Base-by-base conservation (phyloP, 2,113 vertebrate genomes). In the Microtus richardsoni region DNA sequence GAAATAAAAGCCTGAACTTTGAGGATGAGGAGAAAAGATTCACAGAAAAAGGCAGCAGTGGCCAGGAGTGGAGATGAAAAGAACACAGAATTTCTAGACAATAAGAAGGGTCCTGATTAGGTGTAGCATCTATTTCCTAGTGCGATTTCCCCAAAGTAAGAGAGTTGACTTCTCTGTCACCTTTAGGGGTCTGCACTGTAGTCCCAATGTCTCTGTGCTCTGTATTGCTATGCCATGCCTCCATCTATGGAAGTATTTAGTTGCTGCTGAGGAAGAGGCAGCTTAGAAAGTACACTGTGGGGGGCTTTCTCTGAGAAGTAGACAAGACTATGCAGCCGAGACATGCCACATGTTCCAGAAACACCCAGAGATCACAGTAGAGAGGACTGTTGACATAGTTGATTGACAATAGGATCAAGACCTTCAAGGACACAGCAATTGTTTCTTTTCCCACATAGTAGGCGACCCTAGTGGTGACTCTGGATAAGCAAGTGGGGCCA, bases 281-380 rank as follows among this genome's bases (percentile, higher is more conserved):
- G 47, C 2, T 22, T 52, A 74, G 44, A 41, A 77, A 71, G 58
- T 88, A 2, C 7, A 49, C 44, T 33, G 16, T 64, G 78, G 54
- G 95, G 26, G 52, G 71, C 49, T 91, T n/a, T 52, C 22, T 94
- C 64, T 93, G 33, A 88, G 68, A 92, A 84, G 7, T 12, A 47
- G 70, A 64, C 10, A 75, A 88, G 28, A 28, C 44, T 60, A 4
- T 94, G 28, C 0, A 62, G 64, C 0, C 9, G 44, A 88, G 49
- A 3, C 86, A 88, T 94, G 24, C 49, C 62, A 16, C 8, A 28
- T 5, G 54, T 19, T 28, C 44, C 30, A 80, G 28, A 66, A n/a
- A 36, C 49, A 75, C 24, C 54, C 41, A 90, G 68, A 84, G 92
- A 90, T 82, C 39, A 39, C 87, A 39, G 39, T 62, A 68, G 77